Conservation (phyloP, 2,113 vertebrate genomes). For the Amphilophus citrinellus region DNA sequence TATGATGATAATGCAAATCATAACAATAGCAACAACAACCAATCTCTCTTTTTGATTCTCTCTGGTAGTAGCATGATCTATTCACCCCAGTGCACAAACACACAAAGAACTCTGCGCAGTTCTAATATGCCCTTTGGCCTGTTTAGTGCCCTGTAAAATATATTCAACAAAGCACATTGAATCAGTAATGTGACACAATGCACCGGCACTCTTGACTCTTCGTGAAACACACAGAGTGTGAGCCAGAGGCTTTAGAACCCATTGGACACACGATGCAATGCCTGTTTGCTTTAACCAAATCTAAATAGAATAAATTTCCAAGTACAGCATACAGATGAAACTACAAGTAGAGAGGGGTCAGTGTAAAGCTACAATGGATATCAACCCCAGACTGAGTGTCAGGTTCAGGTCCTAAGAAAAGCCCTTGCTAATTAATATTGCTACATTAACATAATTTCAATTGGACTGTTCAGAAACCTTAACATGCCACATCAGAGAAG, state of each 20-base stretch:
- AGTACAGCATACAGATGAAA: conserved; percentile 54
- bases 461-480: conserved; percentile 68
- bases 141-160: conserved; percentile 56
- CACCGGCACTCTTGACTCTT: conserved; percentile 6
- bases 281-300: conserved; percentile 20
- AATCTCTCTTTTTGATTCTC: conserved; percentile 32
- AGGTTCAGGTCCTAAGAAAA: conserved; percentile 78
- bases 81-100: conserved; percentile 40
- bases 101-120: conserved; percentile 33
- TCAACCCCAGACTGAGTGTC: conserved; percentile 62
- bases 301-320: conserved; percentile 37
- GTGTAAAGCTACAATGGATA: conserved; percentile 79
- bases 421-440: conserved; percentile 87
- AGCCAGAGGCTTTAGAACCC: conserved; percentile 32
- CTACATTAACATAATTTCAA: conserved; percentile 83
- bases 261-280: conserved; percentile 26
- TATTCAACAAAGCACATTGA: conserved; percentile 39
- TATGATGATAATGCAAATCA: conserved; percentile 61
- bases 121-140: conserved; percentile 33
- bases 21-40: conserved; percentile 61
- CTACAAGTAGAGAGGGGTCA: conserved; percentile 61
- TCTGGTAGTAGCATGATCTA: conserved; percentile 35
- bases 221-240: conserved; percentile 8
- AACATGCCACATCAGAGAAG: conserved; percentile 58
- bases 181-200: conserved; percentile 36